Conservation (phyloP, 2,797 vertebrate genomes). For the Helarctos malayanus region DNA sequence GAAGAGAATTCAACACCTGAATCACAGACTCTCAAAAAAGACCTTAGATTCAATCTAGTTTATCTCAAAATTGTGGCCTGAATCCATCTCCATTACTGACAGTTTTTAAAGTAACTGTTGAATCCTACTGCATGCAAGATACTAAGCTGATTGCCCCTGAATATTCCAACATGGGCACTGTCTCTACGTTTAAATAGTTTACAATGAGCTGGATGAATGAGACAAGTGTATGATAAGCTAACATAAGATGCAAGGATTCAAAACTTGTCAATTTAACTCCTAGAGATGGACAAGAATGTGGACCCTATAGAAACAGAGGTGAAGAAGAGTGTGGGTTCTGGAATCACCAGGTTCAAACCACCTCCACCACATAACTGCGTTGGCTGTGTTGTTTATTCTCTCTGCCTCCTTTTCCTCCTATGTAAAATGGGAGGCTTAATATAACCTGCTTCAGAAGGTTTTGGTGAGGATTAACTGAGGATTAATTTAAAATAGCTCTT, state of each 20-base stretch:
- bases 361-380: neutral
- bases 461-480: neutral
- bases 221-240: neutral
- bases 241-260: neutral
- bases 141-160: neutral
- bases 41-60: neutral
- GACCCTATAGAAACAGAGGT: neutral
- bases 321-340: neutral
- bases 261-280: neutral
- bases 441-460: neutral
- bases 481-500: slow-evolving; percentile 9
- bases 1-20: neutral
- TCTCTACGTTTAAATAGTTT: neutral
- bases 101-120: neutral
- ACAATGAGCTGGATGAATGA: neutral
- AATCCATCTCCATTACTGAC: neutral
- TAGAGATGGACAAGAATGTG: neutral
- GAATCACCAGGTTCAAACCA: neutral
- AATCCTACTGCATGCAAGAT: neutral
- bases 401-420: neutral
- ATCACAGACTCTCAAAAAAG: neutral
- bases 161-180: neutral
- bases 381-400: neutral
- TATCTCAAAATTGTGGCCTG: neutral
- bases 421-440: neutral